phyloP scores from a whole-genome alignment of 2,888 invertebrate genomes.

The Trissolcus brochymenae region DNA sequence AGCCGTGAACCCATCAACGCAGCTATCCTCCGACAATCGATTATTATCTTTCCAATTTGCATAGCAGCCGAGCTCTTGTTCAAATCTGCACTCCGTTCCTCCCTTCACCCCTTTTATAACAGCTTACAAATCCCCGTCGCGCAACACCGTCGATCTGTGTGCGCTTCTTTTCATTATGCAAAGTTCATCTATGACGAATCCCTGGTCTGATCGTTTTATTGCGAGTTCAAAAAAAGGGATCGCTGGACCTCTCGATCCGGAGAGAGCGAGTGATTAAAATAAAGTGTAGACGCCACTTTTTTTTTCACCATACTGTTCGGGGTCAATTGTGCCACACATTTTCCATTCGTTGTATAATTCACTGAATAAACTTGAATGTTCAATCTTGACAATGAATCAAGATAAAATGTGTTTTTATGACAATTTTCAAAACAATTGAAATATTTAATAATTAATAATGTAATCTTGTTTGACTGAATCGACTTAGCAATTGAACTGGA shows the following conservation, averaged over 20 bases:
- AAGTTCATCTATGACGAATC: conserved; percentile 8
- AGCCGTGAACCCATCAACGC: conserved; percentile 73
- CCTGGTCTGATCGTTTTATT: conserved; percentile 5
- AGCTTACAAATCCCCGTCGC: conserved; percentile 67
- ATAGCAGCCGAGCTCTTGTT: conserved; percentile 72
- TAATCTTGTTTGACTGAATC: no score
- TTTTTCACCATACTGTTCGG: no score
- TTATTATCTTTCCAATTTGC: conserved; percentile 76
- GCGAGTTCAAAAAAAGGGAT: neutral
- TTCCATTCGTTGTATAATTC: no score
- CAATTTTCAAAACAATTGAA: no score
- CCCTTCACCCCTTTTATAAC: conserved; percentile 65
- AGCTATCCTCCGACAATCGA: conserved; percentile 73
- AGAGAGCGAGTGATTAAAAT: no score
- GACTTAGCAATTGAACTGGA: no score
- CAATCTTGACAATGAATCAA: no score
- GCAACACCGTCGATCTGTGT: conserved; percentile 35
- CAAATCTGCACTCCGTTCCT: conserved; percentile 67
- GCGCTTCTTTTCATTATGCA: conserved; percentile 14
- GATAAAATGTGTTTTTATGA: no score
- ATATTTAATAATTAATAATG: no score
- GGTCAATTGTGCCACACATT: no score
- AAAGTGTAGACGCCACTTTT: no score
- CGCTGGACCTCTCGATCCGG: neutral
- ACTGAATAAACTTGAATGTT: no score